Percentiles rank a stretch among this genome's conserved stretches.
phyloP scores from a whole-genome alignment of 2,113 vertebrate species.

The Donacobius atricapilla region DNA sequence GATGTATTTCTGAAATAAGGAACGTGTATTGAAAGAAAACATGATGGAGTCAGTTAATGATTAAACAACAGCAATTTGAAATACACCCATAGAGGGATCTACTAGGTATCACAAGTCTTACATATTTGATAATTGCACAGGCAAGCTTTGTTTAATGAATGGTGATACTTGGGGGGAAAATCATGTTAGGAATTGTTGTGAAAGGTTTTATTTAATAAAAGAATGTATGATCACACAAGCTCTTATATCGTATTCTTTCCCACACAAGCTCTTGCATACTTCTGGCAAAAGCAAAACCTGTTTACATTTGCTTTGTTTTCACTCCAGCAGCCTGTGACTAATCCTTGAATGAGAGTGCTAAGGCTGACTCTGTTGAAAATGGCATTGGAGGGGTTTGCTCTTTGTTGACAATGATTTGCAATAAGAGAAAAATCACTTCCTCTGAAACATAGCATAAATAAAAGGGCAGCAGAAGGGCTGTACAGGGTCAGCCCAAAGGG shows the following conservation, averaged over 20 bases:
- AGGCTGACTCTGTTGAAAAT: background rate
- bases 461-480: background rate
- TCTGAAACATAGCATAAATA: background rate
- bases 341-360: background rate
- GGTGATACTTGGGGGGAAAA: background rate
- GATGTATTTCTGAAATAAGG: conserved; percentile 25
- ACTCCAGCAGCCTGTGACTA: conserved; percentile 18
- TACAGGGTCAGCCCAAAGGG: background rate
- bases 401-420: background rate
- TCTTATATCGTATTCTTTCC: conserved; percentile 44
- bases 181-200: conserved; percentile 40
- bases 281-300: conserved; percentile 21
- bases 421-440: background rate
- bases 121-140: conserved; percentile 58
- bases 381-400: background rate
- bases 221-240: conserved; percentile 15
- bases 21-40: background rate
- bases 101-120: conserved; percentile 51
- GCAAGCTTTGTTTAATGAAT: conserved; percentile 53
- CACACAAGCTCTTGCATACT: conserved; percentile 28
- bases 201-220: conserved; percentile 50
- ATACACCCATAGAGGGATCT: conserved; percentile 4
- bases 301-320: conserved; percentile 53
- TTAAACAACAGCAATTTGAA: conserved; percentile 42
- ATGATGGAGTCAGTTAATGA: conserved; percentile 48